Base-by-base conservation (phyloP, 2,888 invertebrate genomes). In the Lochmaea capreae region DNA sequence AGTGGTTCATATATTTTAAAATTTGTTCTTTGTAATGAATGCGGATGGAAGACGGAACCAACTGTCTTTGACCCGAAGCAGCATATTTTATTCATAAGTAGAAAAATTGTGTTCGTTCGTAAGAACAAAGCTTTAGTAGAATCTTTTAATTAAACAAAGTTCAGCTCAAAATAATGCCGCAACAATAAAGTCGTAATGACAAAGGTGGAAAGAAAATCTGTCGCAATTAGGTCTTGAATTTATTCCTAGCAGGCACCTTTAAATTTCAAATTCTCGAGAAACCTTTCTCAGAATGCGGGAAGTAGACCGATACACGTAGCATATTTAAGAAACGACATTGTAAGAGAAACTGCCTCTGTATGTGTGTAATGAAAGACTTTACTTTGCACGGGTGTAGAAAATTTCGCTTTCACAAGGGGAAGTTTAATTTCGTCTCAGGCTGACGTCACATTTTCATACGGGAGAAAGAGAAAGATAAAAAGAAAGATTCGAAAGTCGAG, bases 391-490 rank as follows among this genome's bases (percentile, higher is more conserved):
- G 86, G 86, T 87, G 87, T 87, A 87, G 86, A 87, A 87, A 87
- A 87, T 87, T 86, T 87, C 87, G 86, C 86, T 87, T 87, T 87
- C 86, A 82, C 84, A 73, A 76, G 77, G 77, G 76, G 77, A 76
- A 74, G 72, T 76, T 77, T 77, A 77, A 79, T 77, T 77, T 77
- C 77, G 77, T 77, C 76, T 74, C 75, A 59, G 76, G 75, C 85
- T 86, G 86, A 86, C 86, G 86, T 86, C 85, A 86, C 85, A 85
- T 87, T 86, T 86, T 84, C 86, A 87, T 86, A 86, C 85, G 82
- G 81, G 90, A 88, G 88, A 79, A 89, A 90, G 84, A 83, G 88
- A 83, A 90, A 90, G 87, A 83, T 85, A 49, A 39, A 57, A 46
- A 58, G 46, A 54, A 46, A 62, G 10, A 63, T 33, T n/a, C 59